phyloP scores from a whole-genome alignment of 2,888 invertebrate species.

The Meiosimyza decipiens region DNA sequence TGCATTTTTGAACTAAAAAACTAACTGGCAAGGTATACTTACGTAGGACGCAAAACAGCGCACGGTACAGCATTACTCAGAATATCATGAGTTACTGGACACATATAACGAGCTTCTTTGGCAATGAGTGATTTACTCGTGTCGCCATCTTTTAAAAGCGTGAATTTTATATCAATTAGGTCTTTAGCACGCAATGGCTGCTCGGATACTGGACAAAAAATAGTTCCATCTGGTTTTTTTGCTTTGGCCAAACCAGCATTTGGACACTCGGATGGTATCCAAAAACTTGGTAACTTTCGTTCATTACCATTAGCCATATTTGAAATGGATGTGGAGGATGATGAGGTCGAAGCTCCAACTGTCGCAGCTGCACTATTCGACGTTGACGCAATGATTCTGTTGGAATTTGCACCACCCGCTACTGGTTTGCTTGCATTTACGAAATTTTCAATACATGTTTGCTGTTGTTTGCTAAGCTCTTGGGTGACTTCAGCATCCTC shows the following conservation, averaged over 20 bases:
- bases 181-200: constrained; percentile 91
- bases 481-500: constrained; percentile 79
- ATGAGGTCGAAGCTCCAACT: constrained; percentile 55
- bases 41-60: constrained; percentile 91
- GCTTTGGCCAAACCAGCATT: constrained; percentile 79
- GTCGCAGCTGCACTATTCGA: constrained; percentile 36
- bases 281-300: constrained; percentile 91
- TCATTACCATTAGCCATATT: constrained; percentile 84
- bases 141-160: constrained; percentile 86
- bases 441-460: constrained; percentile 81
- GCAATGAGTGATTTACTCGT: constrained; percentile 87
- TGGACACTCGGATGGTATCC: constrained; percentile 95
- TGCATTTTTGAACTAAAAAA: not conserved
- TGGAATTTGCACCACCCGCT: constrained; percentile 44
- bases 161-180: constrained; percentile 92
- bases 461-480: constrained; percentile 65
- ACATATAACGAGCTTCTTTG: constrained; percentile 94
- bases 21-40: constrained; percentile 60
- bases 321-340: constrained; percentile 71
- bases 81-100: constrained; percentile 96
- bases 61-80: constrained; percentile 94
- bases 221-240: constrained; percentile 74
- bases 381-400: not conserved
- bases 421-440: constrained; percentile 79
- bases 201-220: constrained; percentile 87